Evolutionary conservation across 1,140 invertebrate species (phyloP), one percentile per base, ranked within the genome.

Genomic region (Lasaia peninsularis): DNA sequence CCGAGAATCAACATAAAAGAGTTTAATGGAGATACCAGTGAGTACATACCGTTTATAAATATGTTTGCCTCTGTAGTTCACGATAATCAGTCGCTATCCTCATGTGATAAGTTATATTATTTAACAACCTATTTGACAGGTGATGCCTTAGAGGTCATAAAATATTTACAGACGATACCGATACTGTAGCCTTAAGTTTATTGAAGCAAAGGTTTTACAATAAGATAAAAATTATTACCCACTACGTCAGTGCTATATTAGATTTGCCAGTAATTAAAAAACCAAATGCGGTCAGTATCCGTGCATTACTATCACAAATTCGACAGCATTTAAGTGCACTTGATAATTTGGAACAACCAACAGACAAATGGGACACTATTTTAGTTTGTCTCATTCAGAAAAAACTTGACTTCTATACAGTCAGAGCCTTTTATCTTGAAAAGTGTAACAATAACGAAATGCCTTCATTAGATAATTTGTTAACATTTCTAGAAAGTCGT

Each of bases 61-160:
- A 9, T 32, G 11, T 32, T 32, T 10, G 11, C 6, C 1, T 48
- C 56, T 40, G n/a, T 58, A 4, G 16, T 58, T 16, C 11, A 52
- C 16, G 40, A 51, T 3, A 58, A 52, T 16, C 10, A 6, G 10
- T 6, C 49, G 5, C 11, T 52, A 1, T 52, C 56, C 10, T 4
- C 51, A 52, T 20, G 37, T 7, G 48, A 58, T 11, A 52, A 58
- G 12, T 16, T 33, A 16, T 55, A 40, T 55, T 55, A 55, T 20
- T 37, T 40, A 5, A n/a, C 34, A 9, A 55, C 37, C 12, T 55
- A 14, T 55, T 14, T 55, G 10, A 21, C 11, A 8, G 34, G 8
- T 44, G 53, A 55, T n/a, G 53, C 53, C 0, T 20, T 55, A 6
- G 11, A 40, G 6, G 40, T 55, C 28, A 24, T 55, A 1, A 44